phyloP scores from a whole-genome alignment of 2,113 vertebrate species.

The Raphicerus campestris region DNA sequence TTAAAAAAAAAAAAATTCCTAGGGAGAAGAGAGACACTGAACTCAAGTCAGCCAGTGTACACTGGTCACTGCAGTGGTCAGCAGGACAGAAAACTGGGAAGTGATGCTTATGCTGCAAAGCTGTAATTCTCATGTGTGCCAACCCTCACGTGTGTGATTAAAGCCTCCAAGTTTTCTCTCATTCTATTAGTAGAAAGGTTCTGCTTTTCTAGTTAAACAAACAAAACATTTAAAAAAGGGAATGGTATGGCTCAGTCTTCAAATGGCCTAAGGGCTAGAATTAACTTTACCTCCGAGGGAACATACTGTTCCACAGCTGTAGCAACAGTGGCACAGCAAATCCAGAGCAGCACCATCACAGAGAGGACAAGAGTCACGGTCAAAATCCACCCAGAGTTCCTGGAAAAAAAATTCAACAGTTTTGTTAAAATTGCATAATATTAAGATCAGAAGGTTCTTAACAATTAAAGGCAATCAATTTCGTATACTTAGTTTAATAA shows the following conservation, averaged over 20 bases:
- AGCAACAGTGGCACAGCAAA: constrained; percentile 97
- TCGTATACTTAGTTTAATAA: neutral
- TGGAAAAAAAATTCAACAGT: constrained; percentile 60
- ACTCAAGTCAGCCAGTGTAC: neutral
- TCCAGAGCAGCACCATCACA: constrained; percentile 95
- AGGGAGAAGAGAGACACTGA: neutral
- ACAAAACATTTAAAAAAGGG: neutral
- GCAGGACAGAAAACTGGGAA: neutral
- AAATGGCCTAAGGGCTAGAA: neutral
- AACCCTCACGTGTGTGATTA: neutral
- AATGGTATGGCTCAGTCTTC: neutral
- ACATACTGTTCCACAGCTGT: constrained; percentile 97
- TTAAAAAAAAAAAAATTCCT: neutral
- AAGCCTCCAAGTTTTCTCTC: neutral
- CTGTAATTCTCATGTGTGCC: neutral
- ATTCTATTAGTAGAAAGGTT: neutral
- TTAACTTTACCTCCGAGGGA: constrained; percentile 88
- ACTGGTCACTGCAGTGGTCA: neutral
- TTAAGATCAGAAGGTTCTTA: neutral
- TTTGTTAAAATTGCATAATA: neutral
- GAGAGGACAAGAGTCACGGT: constrained; percentile 93
- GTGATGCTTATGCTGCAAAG: neutral
- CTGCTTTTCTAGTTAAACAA: constrained; percentile 20
- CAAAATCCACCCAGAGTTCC: constrained; percentile 97
- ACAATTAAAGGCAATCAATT: neutral